Evolutionary conservation across 2,888 invertebrate genomes (phyloP).

Genomic region (Limnephilus rhombicus): DNA sequence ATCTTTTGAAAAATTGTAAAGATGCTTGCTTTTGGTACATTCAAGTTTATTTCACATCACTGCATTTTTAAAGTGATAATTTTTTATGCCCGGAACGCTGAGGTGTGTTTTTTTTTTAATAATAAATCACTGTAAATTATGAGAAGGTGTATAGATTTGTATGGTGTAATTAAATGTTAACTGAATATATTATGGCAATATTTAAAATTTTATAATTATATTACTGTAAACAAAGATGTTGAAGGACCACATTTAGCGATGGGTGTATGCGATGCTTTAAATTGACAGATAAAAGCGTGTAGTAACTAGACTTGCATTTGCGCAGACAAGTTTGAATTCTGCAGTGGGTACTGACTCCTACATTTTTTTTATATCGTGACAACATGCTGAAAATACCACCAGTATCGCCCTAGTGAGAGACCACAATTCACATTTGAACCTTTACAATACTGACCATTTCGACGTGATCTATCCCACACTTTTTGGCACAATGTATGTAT

Average conservation of each 20-base stretch:
- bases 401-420: background rate
- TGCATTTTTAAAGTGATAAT: background rate
- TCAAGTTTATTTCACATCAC: background rate
- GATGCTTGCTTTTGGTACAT: background rate
- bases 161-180: constrained; percentile 39
- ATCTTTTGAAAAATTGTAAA: background rate
- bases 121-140: background rate
- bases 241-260: constrained; percentile 52
- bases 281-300: background rate
- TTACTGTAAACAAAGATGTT: constrained; percentile 51
- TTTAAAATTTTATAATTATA: constrained; percentile 51
- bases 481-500: no score
- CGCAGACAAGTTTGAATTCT: background rate
- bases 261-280: constrained; percentile 20
- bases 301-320: background rate
- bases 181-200: constrained; percentile 55
- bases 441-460: no score
- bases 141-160: constrained; percentile 44
- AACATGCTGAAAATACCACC: background rate
- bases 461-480: no score
- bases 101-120: constrained; percentile 11
- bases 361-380: background rate
- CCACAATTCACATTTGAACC: no score
- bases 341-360: background rate
- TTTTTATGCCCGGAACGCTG: background rate